Percentiles rank a stretch among this genome's conserved stretches.
These are phyloP conservation scores for Guaruba guarouba DNA, from an alignment of 2,113 vertebrate genomes.

Conservation along the genomic window DNA sequence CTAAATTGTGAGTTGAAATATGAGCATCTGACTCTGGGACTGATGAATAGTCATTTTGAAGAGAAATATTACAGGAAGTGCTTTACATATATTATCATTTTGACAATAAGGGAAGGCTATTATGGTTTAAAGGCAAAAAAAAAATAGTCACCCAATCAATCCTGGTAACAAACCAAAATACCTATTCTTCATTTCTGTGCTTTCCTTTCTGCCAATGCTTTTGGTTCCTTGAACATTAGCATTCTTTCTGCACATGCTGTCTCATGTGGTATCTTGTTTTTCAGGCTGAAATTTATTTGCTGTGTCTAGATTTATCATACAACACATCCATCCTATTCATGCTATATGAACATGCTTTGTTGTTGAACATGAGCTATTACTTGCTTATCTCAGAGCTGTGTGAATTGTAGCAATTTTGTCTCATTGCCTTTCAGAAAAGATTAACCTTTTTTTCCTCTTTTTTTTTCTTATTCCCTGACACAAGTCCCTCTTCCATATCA, in stretches of 20 bases:
- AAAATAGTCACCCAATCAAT: slow-evolving; percentile 51
- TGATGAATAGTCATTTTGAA: slow-evolving; percentile 62
- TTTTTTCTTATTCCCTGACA: rapidly evolving
- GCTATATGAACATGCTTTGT: slow-evolving; percentile 60
- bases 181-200: slow-evolving; percentile 38
- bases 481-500: not conserved
- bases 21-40: slow-evolving; percentile 27
- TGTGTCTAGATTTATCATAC: slow-evolving; percentile 60
- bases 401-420: slow-evolving; percentile 49
- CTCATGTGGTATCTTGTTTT: slow-evolving; percentile 66
- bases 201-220: slow-evolving; percentile 34
- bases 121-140: slow-evolving; percentile 64
- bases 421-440: slow-evolving; percentile 36
- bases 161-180: slow-evolving; percentile 57
- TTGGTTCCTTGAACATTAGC: slow-evolving; percentile 50
- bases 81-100: slow-evolving; percentile 67
- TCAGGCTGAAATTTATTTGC: slow-evolving; percentile 61
- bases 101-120: slow-evolving; percentile 67
- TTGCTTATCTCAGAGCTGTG: slow-evolving; percentile 53
- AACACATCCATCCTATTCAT: slow-evolving; percentile 65
- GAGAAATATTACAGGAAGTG: slow-evolving; percentile 64
- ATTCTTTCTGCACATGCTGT: slow-evolving; percentile 44
- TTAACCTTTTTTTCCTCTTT: not conserved
- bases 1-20: slow-evolving; percentile 65
- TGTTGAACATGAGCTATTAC: slow-evolving; percentile 64